phyloP scores from a whole-genome alignment of 2,113 vertebrate genomes.

The Silurus meridionalis region DNA sequence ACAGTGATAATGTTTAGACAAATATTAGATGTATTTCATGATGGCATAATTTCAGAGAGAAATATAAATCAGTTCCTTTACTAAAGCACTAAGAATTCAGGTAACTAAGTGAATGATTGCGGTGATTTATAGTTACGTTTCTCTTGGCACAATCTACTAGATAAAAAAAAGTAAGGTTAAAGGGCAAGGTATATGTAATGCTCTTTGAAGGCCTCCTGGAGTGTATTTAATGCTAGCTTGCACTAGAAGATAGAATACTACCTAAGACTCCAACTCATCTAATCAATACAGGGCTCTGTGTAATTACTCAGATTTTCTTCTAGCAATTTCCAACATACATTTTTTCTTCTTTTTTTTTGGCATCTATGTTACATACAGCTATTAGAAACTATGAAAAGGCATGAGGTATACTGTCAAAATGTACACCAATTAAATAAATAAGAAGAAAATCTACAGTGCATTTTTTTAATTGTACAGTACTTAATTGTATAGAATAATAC shows the following conservation, averaged over 20 bases:
- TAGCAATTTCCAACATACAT: not conserved
- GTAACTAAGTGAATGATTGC: not conserved
- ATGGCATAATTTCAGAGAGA: not conserved
- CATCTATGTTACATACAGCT: not conserved
- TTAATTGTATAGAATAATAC: not conserved
- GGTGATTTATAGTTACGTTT: not conserved
- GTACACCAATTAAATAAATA: not conserved
- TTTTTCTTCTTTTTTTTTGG: not conserved
- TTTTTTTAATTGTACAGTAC: not conserved
- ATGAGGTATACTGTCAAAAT: not conserved
- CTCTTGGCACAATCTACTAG: not conserved
- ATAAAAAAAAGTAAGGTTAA: not conserved
- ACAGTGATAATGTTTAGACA: not conserved
- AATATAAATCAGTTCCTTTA: not conserved
- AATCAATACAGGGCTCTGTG: not conserved
- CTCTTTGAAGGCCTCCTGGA: not conserved
- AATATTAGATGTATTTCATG: not conserved
- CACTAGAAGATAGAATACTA: not conserved
- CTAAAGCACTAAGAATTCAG: too few species aligned
- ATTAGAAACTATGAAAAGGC: not conserved
- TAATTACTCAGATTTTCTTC: not conserved
- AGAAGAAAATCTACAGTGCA: not conserved
- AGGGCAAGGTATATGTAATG: not conserved
- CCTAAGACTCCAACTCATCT: not conserved
- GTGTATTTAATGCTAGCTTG: slow-evolving; percentile 16